Base-by-base conservation (phyloP, 2,888 invertebrate species). In the Microctonus aethiopoides region DNA sequence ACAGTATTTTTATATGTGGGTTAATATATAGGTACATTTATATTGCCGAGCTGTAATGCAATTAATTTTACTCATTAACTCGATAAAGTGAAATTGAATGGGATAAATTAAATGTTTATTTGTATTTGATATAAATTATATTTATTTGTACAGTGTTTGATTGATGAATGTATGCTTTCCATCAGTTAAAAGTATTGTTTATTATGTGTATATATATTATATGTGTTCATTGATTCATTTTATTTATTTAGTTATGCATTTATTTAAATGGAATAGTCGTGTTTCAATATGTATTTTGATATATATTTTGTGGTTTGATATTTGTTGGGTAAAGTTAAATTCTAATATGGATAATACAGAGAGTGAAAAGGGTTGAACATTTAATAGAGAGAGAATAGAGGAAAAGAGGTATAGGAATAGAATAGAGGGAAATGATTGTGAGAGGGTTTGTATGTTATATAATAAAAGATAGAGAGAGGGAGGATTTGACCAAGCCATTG, bases 361-460 rank as follows among this genome's bases (percentile, higher is more conserved):
- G 20, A 46, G 16, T 16, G 46, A 46, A 46, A 46, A 46, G 46
- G 46, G 46, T 46, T 20, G 7, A 7, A 46, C 20, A 46, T 46
- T 20, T n/a, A 16, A 64, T 26, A 16, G 67, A 63, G 46, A 46
- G 9, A 46, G 16, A 16, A 60, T 74, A 67, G 68, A 56, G 22
- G 36, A 59, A 56, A 65, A 74, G 72, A 71, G 71, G 69, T 67
- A 56, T 67, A 56, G 26, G 46, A 59, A 56, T 65, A 74, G 72
- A 71, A n/a, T 70, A 68, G 52, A 70, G 61, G 69, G 57, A 67
- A 52, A 71, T 64, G 39, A 73, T 69, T 67, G 68, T 66, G 67
- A 71, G 70, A n/a, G n/a, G 62, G 51, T 69, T 46, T 24, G 39
- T 7, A 16, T n/a, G 9, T n/a, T 9, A n/a, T 2, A 10, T 16